These are phyloP conservation scores for Nestor notabilis DNA, from an alignment of 2,113 vertebrate species.

Conservation along the genomic window DNA sequence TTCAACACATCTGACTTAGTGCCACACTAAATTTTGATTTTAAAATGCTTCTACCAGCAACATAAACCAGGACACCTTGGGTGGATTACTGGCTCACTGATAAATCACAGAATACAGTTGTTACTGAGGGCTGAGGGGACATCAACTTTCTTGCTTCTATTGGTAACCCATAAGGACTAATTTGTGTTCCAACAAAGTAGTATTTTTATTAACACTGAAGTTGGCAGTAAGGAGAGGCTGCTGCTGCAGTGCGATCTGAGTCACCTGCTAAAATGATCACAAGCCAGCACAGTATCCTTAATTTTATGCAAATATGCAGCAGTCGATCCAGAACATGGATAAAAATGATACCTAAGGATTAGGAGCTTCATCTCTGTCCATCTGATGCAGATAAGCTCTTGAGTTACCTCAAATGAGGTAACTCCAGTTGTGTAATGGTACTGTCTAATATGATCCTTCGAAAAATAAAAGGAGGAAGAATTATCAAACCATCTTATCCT, in stretches of 20 bases:
- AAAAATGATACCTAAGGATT: neutral
- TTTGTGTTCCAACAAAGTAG: neutral
- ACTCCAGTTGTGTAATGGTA: neutral
- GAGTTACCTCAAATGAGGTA: neutral
- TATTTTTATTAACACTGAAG: neutral
- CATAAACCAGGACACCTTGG: neutral
- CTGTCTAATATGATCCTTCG: neutral
- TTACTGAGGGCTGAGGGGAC: neutral
- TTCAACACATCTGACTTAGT: neutral
- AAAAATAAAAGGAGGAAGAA: neutral
- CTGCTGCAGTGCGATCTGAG: neutral
- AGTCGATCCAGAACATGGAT: neutral
- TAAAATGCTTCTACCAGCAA: neutral
- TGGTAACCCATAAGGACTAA: neutral
- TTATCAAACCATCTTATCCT: neutral
- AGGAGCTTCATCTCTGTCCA: neutral
- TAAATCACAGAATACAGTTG: neutral
- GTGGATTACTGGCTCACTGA: neutral
- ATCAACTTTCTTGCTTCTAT: neutral
- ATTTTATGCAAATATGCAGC: neutral
- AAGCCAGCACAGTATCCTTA: neutral
- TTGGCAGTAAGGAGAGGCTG: neutral
- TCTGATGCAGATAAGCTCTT: neutral
- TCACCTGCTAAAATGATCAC: neutral
- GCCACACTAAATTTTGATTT: neutral